phyloP scores from a whole-genome alignment of 2,797 vertebrate species.

The Peromyscus attwateri region DNA sequence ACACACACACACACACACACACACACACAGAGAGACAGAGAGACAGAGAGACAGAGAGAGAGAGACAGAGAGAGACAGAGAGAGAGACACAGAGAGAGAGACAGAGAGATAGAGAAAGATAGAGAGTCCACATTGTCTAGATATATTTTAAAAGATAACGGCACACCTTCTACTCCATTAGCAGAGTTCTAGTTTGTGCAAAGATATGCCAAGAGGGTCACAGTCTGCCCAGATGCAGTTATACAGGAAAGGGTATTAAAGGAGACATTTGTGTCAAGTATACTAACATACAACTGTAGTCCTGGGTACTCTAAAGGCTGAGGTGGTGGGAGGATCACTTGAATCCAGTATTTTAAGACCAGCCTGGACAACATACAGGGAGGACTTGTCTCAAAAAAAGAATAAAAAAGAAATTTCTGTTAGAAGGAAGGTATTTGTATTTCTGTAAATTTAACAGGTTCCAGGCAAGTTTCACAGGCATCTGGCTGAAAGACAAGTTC shows the following conservation, averaged over 20 bases:
- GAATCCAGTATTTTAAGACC: not conserved
- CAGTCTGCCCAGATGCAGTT: not conserved
- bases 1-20: not conserved
- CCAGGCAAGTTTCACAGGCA: not conserved
- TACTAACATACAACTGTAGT: not conserved
- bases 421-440: constrained; percentile 49
- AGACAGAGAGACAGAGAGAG: too few species aligned
- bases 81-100: rapidly evolving
- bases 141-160: constrained; percentile 48
- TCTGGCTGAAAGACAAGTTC: constrained; percentile 47
- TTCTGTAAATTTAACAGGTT: constrained; percentile 60
- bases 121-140: not conserved
- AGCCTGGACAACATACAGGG: not conserved
- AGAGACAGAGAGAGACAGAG: too few species aligned
- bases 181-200: constrained; percentile 32
- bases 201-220: not conserved
- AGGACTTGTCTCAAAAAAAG: not conserved
- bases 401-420: constrained; percentile 38
- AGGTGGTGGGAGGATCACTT: not conserved
- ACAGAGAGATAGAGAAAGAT: not conserved
- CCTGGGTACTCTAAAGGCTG: too few species aligned
- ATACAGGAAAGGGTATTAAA: constrained; percentile 47
- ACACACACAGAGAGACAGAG: not conserved
- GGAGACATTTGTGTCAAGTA: constrained; percentile 8
- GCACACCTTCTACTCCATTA: not conserved